Conservation (phyloP, 2,113 vertebrate genomes). For the Corvus cornix region DNA sequence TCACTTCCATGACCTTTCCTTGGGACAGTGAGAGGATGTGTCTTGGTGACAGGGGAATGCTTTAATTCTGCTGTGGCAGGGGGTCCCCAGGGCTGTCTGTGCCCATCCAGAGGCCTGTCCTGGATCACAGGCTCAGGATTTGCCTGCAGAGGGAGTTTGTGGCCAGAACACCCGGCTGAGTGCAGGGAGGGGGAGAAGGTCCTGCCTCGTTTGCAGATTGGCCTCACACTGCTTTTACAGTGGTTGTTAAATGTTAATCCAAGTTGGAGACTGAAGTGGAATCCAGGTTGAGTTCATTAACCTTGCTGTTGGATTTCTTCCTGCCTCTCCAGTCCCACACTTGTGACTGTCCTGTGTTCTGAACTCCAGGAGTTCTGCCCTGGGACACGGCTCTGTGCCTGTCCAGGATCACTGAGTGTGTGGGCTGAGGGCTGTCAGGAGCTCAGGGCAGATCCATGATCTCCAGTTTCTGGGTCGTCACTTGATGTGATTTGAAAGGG, state of each 20-base stretch:
- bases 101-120: background rate
- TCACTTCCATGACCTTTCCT: background rate
- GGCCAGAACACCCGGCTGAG: background rate
- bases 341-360: background rate
- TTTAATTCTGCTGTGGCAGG: background rate
- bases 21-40: background rate
- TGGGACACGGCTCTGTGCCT: accelerated
- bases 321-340: background rate
- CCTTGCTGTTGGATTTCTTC: background rate
- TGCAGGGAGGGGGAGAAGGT: background rate
- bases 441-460: background rate
- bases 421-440: background rate
- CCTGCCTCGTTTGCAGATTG: background rate
- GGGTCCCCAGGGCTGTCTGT: background rate
- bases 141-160: slow-evolving; percentile 39
- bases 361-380: background rate
- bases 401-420: too few relatives aligned
- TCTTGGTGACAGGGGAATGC: background rate
- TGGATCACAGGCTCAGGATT: background rate
- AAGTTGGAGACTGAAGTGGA: background rate
- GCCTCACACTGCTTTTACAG: background rate
- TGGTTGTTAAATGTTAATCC: background rate
- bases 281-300: background rate
- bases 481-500: background rate
- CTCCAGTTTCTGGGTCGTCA: background rate